Base-by-base conservation (phyloP, 1,140 invertebrate genomes). In the Phthorimaea operculella region DNA sequence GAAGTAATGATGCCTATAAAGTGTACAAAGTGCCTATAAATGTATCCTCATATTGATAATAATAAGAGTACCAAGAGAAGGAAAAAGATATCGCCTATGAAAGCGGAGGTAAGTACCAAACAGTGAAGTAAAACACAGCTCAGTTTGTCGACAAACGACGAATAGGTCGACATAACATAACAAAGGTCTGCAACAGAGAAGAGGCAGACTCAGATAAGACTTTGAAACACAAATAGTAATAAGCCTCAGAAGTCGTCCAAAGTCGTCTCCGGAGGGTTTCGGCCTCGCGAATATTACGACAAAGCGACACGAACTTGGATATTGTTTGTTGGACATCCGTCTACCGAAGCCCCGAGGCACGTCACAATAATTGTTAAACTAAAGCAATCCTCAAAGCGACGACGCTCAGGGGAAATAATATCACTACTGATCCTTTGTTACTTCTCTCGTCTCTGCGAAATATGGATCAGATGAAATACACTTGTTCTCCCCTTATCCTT, bases 171-270 rank as follows among this genome's bases (percentile, higher is more conserved):
- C 21, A 28, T 28, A 28, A 28, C 21, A 28, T 28, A 28, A 28
- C 21, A 28, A 28, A 28, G 21, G 21, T 28, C 21, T 28, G 21
- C 2, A 28, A 28, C 21, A 28, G 21, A 2, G 21, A 28, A 6
- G 21, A 28, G 21, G 2, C 21, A 28, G 21, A 4, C 21, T 6
- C 21, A 28, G 36, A 39, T 39, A 62, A 59, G 57, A 33, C 59
- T 68, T 68, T 62, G 64, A 63, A 72, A 76, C 67, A 71, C 73
- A 79, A 76, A 77, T 70, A 79, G 70, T 72, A 78, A 76, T 78
- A 78, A 78, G 75, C 70, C 67, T 52, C 64, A 62, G 64, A 71
- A 73, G 69, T 75, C 62, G 56, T 64, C 67, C 54, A 69, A 75
- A 79, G 21, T 28, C 21, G 21, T 28, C 66, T 75, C 55, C 58